Evolutionary conservation across 2,797 vertebrate species (phyloP), one percentile per base, ranked within the genome.

Genomic region (Pogonophryne albipinna): DNA sequence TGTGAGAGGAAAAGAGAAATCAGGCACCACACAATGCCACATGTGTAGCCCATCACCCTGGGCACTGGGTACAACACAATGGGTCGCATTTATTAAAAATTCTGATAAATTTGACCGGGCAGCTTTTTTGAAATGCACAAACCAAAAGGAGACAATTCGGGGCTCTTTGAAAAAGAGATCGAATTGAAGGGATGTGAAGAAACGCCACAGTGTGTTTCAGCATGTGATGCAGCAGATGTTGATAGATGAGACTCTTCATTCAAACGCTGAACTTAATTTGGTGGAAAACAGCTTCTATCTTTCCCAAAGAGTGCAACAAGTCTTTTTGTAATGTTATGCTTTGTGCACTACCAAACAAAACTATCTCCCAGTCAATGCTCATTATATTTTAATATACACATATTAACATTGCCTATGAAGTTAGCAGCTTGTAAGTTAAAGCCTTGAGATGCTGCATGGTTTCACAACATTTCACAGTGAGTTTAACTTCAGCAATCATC

Each of bases 261-360:
- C 61, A 71, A 62, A 71, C 51, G 15, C 60, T 67, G 20, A 71
- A 65, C 14, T 45, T 69, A 19, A 78, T 71, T 71, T 68, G 9
- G 12, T n/a, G 49, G 13, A 45, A 1, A 13, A 47, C 47, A 34
- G 44, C 31, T 55, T 72, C 7, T 15, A 58, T 66, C 50, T 68
- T 55, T 69, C 8, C 34, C 60, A 75, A 45, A 60, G 41, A 79
- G 70, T 44, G 12, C 61, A n/a, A 4, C 11, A 59, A 62, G 69
- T 82, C 42, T 71, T 85, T 84, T 38, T 82, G 69, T 27, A 85
- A 87, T 87, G 83, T 82, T 78, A 80, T 84, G 78, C 78, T 89
- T 76, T 83, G 84, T 84, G 81, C 82, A 79, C 72, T 23, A 84
- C 45, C 75, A 84, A 78, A 83, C 75, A 85, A 73, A 85, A 74